Evolutionary conservation across 2,888 invertebrate species (phyloP).

Genomic region (Parnassius apollo): DNA sequence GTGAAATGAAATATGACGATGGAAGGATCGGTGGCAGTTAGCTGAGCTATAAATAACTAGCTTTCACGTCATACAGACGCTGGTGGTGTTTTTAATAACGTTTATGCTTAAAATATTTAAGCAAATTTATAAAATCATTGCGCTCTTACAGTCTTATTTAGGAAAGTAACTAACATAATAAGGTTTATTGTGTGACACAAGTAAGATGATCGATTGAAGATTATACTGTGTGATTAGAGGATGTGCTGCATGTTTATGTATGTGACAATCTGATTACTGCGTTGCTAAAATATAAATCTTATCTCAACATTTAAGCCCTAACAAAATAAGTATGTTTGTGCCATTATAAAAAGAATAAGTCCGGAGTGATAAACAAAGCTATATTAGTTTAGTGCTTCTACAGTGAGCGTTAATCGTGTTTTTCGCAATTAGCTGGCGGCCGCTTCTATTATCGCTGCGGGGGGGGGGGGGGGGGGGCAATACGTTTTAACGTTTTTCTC

Average conservation of each 20-base stretch:
- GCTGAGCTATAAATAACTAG: slow-evolving; percentile 22
- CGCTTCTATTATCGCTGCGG: slow-evolving; percentile 59
- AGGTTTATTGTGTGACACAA: no score
- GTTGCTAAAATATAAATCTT: slow-evolving; percentile 59
- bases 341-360: slow-evolving; percentile 65
- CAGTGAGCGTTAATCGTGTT: slow-evolving; percentile 73
- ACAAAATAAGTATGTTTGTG: slow-evolving; percentile 71
- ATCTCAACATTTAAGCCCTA: slow-evolving; percentile 56
- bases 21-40: slow-evolving; percentile 24
- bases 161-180: no score
- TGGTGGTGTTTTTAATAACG: slow-evolving; percentile 9
- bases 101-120: no score
- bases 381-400: slow-evolving; percentile 63
- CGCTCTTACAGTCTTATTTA: no score
- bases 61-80: slow-evolving; percentile 16
- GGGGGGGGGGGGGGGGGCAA: slow-evolving; percentile 47
- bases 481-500: slow-evolving; percentile 55
- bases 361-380: slow-evolving; percentile 62
- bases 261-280: slow-evolving; percentile 50
- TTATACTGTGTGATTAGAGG: neutral
- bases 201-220: no score
- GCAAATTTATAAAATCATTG: no score
- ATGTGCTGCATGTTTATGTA: neutral
- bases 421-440: slow-evolving; percentile 72
- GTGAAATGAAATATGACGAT: slow-evolving; percentile 23